These are phyloP conservation scores for Trypoxylus dichotomus DNA, from an alignment of 1,140 invertebrate genomes.

Conservation along the genomic window DNA sequence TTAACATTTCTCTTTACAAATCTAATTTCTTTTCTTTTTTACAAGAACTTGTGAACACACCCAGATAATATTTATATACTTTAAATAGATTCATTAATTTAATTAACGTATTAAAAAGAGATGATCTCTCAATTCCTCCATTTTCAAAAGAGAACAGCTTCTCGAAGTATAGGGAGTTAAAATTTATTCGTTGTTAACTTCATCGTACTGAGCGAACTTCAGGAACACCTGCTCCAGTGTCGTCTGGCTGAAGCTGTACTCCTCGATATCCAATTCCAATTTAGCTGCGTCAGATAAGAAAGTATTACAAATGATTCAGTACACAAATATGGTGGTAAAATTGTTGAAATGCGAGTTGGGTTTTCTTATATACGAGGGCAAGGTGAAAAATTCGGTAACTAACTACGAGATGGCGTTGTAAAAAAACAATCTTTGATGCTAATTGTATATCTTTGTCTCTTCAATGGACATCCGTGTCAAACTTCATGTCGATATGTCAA, in stretches of 20 bases:
- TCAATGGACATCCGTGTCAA: too few species aligned
- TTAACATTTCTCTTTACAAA: too few species aligned
- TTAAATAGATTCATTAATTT: too few species aligned
- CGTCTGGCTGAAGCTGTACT: conserved; percentile 84
- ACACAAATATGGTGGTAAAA: too few species aligned
- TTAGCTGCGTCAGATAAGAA: conserved; percentile 63
- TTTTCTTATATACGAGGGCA: too few species aligned
- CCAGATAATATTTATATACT: not conserved
- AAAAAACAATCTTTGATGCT: too few species aligned
- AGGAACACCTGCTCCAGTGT: conserved; percentile 85
- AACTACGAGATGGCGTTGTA: too few species aligned
- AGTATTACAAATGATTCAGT: conserved; percentile 13
- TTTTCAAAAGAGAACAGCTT: not conserved
- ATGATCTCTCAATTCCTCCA: not conserved
- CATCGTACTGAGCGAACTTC: conserved; percentile 79
- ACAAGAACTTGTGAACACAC: not conserved
- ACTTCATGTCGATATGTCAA: too few species aligned
- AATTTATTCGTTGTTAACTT: conserved; percentile 48
- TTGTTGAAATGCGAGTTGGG: too few species aligned
- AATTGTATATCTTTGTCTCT: too few species aligned
- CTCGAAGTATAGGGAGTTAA: not conserved
- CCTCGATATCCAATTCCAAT: conserved; percentile 71
- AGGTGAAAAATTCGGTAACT: too few species aligned
- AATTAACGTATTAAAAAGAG: not conserved
- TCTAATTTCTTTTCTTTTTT: not conserved